A percentile compares a stretch with the other conserved stretches of the same genome.
Evolutionary conservation across 2,113 vertebrate species (phyloP).

Genomic region (Varanus komodoensis): DNA sequence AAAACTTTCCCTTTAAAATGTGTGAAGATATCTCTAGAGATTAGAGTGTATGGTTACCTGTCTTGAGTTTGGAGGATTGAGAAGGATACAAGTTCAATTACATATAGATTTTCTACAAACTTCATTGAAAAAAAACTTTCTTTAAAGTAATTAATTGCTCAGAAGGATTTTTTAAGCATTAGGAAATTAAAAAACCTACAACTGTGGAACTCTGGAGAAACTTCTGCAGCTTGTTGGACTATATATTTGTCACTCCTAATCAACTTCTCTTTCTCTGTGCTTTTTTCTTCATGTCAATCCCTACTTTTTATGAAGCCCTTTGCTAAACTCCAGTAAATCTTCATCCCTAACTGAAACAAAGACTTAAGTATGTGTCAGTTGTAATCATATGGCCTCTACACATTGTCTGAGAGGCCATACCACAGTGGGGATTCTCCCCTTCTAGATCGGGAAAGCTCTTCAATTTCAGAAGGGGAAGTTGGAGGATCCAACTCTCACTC

Average conservation of each 20-base stretch:
- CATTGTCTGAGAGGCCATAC: no score
- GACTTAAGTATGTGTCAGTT: not conserved
- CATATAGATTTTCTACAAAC: not conserved
- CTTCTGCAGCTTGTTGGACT: not conserved
- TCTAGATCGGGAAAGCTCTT: no score
- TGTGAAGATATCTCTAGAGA: not conserved
- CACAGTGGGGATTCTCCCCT: no score
- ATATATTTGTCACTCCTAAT: not conserved
- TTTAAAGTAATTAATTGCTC: not conserved
- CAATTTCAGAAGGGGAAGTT: no score
- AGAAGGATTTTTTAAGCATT: not conserved
- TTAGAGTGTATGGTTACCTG: not conserved
- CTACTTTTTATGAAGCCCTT: not conserved
- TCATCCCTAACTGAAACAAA: not conserved
- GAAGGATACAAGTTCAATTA: not conserved
- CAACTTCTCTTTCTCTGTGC: no score
- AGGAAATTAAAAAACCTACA: not conserved
- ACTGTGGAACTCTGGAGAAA: not conserved
- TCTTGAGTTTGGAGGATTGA: not conserved
- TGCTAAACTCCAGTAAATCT: not conserved
- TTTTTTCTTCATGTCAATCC: not conserved
- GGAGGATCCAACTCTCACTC: no score
- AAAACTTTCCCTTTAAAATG: not conserved
- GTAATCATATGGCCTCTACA: no score
- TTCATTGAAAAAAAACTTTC: not conserved